These are phyloP conservation scores for Lophotriccus pileatus DNA, from an alignment of 2,797 vertebrate species.

Conservation along the genomic window DNA sequence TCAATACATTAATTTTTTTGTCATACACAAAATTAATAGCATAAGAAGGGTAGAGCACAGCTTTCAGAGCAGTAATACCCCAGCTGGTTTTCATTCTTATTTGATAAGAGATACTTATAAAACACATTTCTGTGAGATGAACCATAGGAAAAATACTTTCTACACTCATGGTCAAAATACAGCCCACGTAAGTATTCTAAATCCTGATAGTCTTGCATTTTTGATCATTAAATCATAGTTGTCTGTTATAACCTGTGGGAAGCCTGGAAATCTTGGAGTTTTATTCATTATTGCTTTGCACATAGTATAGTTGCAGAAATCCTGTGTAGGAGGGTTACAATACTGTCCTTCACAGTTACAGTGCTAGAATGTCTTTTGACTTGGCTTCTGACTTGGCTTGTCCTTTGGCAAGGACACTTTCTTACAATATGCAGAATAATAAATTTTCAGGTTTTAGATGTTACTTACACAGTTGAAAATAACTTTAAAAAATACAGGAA, in stretches of 20 bases:
- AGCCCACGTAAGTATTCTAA: not conserved
- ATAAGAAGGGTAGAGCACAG: not conserved
- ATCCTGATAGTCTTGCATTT: not conserved
- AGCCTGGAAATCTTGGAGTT: not conserved
- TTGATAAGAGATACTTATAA: not conserved
- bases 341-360: not conserved
- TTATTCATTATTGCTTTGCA: not conserved
- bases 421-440: not conserved
- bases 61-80: conserved; percentile 4
- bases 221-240: not conserved
- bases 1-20: not conserved
- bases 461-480: not conserved
- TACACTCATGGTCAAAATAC: not conserved
- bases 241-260: not conserved
- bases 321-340: not conserved
- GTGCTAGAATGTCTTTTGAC: not conserved
- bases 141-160: not conserved
- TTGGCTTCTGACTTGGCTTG: not conserved
- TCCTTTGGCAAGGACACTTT: not conserved
- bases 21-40: not conserved
- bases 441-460: not conserved
- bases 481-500: not conserved
- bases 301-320: not conserved
- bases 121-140: not conserved
- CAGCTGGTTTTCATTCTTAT: conserved; percentile 11